These are phyloP conservation scores for Camelus bactrianus DNA, from an alignment of 2,113 vertebrate species.

Conservation along the genomic window DNA sequence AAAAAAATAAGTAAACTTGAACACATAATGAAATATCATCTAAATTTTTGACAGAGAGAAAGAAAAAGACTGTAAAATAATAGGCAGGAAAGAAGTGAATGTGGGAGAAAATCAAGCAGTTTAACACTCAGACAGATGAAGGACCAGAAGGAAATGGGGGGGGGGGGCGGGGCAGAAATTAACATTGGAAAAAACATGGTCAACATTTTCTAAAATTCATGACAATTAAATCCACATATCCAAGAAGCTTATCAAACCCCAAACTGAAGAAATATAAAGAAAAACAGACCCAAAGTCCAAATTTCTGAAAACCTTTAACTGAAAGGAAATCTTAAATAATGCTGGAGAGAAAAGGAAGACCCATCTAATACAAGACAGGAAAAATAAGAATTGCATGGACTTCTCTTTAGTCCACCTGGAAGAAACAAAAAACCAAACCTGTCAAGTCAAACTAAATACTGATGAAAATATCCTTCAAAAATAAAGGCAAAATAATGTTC, in stretches of 20 bases:
- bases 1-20: background rate
- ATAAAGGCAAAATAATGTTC: background rate
- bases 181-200: background rate
- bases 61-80: background rate
- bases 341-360: background rate
- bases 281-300: background rate
- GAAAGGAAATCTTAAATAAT: background rate
- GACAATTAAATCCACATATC: background rate
- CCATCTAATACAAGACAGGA: background rate
- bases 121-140: background rate
- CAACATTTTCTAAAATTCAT: background rate
- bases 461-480: background rate
- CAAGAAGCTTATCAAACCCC: background rate
- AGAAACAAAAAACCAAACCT: background rate
- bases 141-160: background rate
- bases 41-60: background rate
- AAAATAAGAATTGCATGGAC: background rate
- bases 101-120: background rate
- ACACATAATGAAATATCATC: background rate
- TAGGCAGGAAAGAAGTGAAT: background rate
- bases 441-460: background rate
- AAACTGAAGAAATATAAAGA: background rate
- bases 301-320: background rate
- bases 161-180: background rate
- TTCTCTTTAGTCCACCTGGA: background rate